Base-by-base conservation (phyloP, 64 coral and sea anemone species). In the Montipora capricornis region DNA sequence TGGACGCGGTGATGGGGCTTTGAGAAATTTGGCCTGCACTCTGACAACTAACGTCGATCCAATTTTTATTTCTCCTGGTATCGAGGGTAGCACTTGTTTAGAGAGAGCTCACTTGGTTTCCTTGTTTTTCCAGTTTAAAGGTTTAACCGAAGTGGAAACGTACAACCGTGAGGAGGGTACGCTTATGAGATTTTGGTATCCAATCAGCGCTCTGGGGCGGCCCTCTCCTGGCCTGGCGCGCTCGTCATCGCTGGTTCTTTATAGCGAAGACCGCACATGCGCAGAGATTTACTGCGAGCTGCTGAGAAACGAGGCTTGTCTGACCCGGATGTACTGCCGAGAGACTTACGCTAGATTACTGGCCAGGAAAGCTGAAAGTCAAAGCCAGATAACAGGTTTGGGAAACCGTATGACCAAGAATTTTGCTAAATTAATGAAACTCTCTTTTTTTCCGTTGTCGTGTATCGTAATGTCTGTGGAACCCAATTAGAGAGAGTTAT, bases 111-210 rank as follows among this genome's bases (percentile, higher is more conserved):
- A 47, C 2, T 90, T 77, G 49, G 14, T 17, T 77, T 71, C 59
- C 50, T 73, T 57, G 48, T 91, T 29, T 15, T 13, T 57, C 24
- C 19, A 94, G 92, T 51, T 80, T 24, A 91, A 95, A 89, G 93
- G 88, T 13, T 74, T 98, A n/a, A 92, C 89, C 7, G 94, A 96
- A 58, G 89, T 98, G 2, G 97, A 98, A 47, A 95, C 94, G 3
- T 98, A 98, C 84, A 96, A 96, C 74, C 91, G 94, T 61, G 97
- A 98, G 58, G 97, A 98, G 73, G 97, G 97, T 48, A 94, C 89
- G 44, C 88, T 98, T 5, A 69, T 98, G 82, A 90, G 94, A 44
- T 98, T 95, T 79, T 98, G 97, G 97, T 98, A 98, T 87, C 97
- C 97, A 74, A 93, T 98, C 52, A 82, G 47, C 51, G 88, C 92